Conservation (phyloP, 2,113 vertebrate genomes). For the Odobenus rosmarus region DNA sequence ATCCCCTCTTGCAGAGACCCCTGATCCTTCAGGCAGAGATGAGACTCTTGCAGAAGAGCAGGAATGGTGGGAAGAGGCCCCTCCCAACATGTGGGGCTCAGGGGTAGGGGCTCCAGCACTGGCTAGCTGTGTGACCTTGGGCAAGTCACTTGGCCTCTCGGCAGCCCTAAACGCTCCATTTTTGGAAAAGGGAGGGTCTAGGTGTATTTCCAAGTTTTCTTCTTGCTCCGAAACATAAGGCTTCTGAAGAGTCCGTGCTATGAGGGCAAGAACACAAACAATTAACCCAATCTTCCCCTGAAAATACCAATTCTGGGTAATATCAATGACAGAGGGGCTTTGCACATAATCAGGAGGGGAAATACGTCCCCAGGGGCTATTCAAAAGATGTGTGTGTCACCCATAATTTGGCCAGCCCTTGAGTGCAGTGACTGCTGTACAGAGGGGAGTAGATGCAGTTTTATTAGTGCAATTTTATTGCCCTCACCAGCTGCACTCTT, state of each 20-base stretch:
- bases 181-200: background rate
- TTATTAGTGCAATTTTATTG: conserved; percentile 93
- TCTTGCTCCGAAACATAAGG: background rate
- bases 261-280: conserved; percentile 71
- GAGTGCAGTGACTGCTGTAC: conserved; percentile 82
- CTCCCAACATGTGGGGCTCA: background rate
- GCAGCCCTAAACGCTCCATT: background rate
- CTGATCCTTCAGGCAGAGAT: background rate
- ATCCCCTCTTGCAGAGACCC: accelerated
- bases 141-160: conserved; percentile 27
- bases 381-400: conserved; percentile 87
- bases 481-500: conserved; percentile 97
- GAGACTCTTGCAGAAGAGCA: background rate
- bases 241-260: background rate
- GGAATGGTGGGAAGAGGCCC: background rate
- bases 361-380: conserved; percentile 88
- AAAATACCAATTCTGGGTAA: conserved; percentile 73
- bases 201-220: background rate
- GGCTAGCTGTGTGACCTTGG: conserved; percentile 1
- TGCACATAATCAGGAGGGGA: conserved; percentile 84
- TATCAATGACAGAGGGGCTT: conserved; percentile 77
- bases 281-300: conserved; percentile 72
- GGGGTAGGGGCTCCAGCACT: accelerated
- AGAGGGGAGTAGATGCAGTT: conserved; percentile 86
- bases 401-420: conserved; percentile 89